Conservation (phyloP, 2,113 vertebrate genomes). For the Regulus satrapa region DNA sequence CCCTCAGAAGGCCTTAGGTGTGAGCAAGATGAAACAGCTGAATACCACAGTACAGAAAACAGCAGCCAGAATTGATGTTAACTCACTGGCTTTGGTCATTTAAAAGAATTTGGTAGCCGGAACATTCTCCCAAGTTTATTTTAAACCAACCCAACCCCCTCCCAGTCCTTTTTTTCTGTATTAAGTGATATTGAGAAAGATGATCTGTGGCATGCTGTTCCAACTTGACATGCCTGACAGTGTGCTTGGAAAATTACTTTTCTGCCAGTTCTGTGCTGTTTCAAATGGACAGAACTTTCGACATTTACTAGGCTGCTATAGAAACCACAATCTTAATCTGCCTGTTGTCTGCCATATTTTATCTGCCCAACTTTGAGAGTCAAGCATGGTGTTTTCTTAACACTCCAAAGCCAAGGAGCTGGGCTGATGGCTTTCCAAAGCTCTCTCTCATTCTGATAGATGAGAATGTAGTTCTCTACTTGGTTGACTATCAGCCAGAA, state of each 20-base stretch:
- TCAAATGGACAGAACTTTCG: neutral
- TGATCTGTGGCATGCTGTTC: neutral
- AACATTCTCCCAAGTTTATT: neutral
- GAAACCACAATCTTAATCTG: conserved; percentile 6
- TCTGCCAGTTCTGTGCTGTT: neutral
- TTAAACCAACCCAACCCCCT: neutral
- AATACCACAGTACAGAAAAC: neutral
- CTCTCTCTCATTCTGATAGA: neutral
- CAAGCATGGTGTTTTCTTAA: neutral
- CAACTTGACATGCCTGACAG: neutral
- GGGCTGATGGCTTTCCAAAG: neutral
- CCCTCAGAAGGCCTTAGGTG: neutral
- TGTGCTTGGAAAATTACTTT: neutral
- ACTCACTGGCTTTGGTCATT: neutral
- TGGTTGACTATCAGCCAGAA: neutral
- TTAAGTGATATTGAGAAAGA: neutral
- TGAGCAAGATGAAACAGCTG: neutral
- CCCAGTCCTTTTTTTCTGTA: neutral
- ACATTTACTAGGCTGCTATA: conserved; percentile 21
- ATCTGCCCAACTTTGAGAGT: neutral
- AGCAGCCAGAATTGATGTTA: neutral
- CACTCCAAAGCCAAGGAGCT: neutral
- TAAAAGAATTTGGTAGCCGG: neutral
- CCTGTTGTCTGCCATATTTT: neutral
- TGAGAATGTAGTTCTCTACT: neutral